Evolutionary conservation across 1,140 invertebrate species (phyloP).

Genomic region (Ips nitidus): DNA sequence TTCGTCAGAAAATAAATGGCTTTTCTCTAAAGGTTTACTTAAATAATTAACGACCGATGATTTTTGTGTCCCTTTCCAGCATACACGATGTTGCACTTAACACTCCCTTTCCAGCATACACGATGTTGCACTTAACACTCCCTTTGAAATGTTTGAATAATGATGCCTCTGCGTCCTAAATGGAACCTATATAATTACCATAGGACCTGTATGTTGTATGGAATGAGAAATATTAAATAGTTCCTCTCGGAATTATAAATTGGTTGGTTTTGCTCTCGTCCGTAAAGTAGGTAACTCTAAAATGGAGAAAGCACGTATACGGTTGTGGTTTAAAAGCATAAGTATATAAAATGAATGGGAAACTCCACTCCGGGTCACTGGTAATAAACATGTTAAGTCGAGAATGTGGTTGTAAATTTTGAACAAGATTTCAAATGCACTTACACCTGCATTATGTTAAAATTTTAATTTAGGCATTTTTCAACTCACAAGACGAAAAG

Average conservation of each 20-base stretch:
- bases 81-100: slow-evolving; percentile 28
- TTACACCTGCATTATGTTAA: no score
- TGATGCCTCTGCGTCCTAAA: slow-evolving; percentile 12
- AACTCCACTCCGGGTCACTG: background rate
- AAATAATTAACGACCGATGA: slow-evolving; percentile 30
- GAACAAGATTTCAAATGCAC: no score
- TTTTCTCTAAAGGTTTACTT: slow-evolving; percentile 8
- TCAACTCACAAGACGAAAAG: no score
- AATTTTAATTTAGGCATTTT: no score
- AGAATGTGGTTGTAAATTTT: no score
- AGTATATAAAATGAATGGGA: background rate
- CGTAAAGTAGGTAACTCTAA: background rate
- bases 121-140: slow-evolving; percentile 26
- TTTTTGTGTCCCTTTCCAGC: slow-evolving; percentile 23
- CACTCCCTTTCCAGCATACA: slow-evolving; percentile 17
- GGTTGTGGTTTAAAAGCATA: background rate
- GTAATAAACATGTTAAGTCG: no score
- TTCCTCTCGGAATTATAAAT: no score
- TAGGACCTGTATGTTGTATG: background rate
- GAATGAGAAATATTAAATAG: background rate
- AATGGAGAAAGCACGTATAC: background rate
- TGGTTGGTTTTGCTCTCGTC: no score
- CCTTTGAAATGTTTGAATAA: slow-evolving; percentile 24
- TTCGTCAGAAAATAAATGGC: slow-evolving; percentile 10
- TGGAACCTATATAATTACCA: slow-evolving; percentile 8